phyloP scores from a whole-genome alignment of 2,797 vertebrate genomes.

The Enteromius paludinosus region DNA sequence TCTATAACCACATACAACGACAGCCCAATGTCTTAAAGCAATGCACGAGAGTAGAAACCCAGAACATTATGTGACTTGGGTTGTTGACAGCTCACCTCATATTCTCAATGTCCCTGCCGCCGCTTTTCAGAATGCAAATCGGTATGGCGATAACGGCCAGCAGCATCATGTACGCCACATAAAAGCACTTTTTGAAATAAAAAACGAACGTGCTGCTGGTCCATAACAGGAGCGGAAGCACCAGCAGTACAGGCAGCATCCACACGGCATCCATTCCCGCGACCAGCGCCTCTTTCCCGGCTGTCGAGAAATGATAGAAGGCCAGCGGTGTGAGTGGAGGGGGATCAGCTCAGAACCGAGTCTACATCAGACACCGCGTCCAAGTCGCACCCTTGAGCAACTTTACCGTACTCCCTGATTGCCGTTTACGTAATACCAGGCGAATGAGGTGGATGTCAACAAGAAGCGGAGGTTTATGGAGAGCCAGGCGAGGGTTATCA shows the following conservation, averaged over 20 bases:
- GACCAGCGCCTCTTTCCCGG: conserved; percentile 28
- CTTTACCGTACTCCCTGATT: conserved; percentile 31
- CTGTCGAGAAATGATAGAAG: conserved; percentile 18
- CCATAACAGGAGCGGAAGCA: conserved; percentile 77
- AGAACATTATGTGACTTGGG: conserved; percentile 26
- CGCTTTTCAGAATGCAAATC: conserved; percentile 85
- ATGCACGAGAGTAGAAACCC: conserved; percentile 43
- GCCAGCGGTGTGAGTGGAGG: conserved; percentile 32
- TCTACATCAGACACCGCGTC: conserved; percentile 52
- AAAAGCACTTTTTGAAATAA: conserved; percentile 84
- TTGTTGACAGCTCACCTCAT: conserved; percentile 84
- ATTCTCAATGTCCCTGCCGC: conserved; percentile 90
- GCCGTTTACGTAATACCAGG: conserved; percentile 1
- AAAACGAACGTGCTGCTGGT: conserved; percentile 85
- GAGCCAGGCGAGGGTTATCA: not conserved
- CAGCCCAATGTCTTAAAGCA: not conserved
- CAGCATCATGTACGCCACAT: conserved; percentile 80
- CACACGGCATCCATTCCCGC: conserved; percentile 76
- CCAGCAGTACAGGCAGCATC: conserved; percentile 77
- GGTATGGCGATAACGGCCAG: conserved; percentile 77
- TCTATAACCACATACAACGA: no score
- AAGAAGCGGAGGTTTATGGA: not conserved
- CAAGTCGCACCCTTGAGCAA: conserved; percentile 50
- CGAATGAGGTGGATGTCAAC: not conserved
- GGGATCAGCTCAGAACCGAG: conserved; percentile 21